Base-by-base conservation (phyloP, 2,888 invertebrate genomes). In the Adelphocoris suturalis region DNA sequence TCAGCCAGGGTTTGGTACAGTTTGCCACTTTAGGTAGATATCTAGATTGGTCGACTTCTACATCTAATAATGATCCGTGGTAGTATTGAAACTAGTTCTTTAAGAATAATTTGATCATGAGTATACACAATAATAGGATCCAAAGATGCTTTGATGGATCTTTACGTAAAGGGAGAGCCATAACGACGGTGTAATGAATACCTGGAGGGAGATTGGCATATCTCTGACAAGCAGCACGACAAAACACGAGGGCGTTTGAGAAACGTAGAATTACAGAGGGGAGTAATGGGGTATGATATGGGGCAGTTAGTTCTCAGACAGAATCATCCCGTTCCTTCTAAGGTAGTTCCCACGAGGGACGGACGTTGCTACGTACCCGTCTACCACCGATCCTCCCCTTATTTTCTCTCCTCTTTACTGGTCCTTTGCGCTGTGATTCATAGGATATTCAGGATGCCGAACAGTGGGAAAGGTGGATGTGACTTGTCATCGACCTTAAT, bases 321-420 rank as follows among this genome's bases (percentile, higher is more conserved):
- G 47, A 48, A 14, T 52, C 82, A 82, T 82, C 82, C 9, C 16
- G 52, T 52, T 82, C 82, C 82, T 82, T 82, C 82, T 82, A 82
- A 82, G 82, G 82, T 82, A 82, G 82, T 82, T 82, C 82, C 82
- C 82, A 82, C 82, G 82, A 27, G 82, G 23, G 82, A 82, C 82
- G 19, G 52, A 82, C 78, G 1, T 16, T 11, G 78, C 27, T 76
- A 76, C 76, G n/a, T 37, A 78, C 27, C 55, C 52, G 52, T 48
- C 82, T 52, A 82, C 47, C 82, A 48, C 52, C 52, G 27, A 19
- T 52, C 55, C 82, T 82, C 82, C n/a, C n/a, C n/a, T n/a, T n/a
- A 52, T 52, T 82, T 47, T 82, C 82, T 47, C 82, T 82, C 52
- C 55, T 23, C 47, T n/a, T 82, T 48, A 27, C 52, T 52, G 27